These are phyloP conservation scores for Mionectes olivaceus DNA, from an alignment of 2,797 vertebrate species.

Conservation along the genomic window DNA sequence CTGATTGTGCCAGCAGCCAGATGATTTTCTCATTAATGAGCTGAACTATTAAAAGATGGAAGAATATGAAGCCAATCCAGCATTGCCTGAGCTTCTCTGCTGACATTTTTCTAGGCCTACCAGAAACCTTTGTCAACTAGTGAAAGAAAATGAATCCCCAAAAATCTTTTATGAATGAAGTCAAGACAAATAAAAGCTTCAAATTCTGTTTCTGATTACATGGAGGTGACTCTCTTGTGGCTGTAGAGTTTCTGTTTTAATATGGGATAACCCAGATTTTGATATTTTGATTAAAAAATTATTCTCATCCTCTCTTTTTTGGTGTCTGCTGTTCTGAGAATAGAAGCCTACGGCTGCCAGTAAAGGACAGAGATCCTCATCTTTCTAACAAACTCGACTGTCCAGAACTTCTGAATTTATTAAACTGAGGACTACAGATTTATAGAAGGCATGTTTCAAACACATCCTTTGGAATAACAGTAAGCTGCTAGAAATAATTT, in stretches of 20 bases:
- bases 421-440: rapidly evolving
- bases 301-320: background rate
- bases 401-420: background rate
- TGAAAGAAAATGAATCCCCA: background rate
- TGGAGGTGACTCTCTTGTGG: background rate
- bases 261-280: background rate
- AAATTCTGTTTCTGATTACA: background rate
- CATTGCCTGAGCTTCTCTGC: background rate
- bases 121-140: background rate
- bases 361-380: background rate
- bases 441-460: background rate
- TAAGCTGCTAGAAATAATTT: background rate
- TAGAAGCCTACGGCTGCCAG: background rate
- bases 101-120: background rate
- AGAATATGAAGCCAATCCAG: background rate
- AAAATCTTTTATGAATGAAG: background rate
- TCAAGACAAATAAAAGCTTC: background rate
- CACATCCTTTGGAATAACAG: background rate
- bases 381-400: background rate
- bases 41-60: conserved; percentile 38
- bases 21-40: conserved; percentile 54
- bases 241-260: background rate
- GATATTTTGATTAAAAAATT: background rate
- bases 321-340: background rate
- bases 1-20: conserved; percentile 45